Evolutionary conservation across 2,888 invertebrate species (phyloP).

Genomic region (Flexamia atlantica): DNA sequence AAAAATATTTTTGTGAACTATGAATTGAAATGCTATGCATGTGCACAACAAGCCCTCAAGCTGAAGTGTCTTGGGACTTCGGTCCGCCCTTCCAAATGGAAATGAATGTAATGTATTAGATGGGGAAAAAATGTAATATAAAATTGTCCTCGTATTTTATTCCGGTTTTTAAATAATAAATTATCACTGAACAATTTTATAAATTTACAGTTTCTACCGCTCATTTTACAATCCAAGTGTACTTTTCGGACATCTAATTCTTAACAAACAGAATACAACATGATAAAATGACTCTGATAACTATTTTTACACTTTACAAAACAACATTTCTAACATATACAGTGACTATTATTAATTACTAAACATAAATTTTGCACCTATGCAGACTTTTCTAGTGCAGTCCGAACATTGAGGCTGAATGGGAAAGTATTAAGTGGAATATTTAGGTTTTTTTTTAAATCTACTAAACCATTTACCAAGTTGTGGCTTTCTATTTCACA

Average conservation of each 20-base stretch:
- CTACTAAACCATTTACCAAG: not conserved
- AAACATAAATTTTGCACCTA: slow-evolving; percentile 11
- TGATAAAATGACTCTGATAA: slow-evolving; percentile 1
- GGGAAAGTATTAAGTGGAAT: not conserved
- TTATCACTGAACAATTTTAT: slow-evolving; percentile 54
- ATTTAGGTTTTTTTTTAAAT: not conserved
- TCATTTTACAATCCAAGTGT: slow-evolving; percentile 1
- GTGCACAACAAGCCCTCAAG: too few species aligned
- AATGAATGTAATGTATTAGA: too few species aligned
- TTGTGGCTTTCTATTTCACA: not conserved
- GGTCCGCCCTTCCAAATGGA: too few species aligned
- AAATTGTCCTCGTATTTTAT: too few species aligned
- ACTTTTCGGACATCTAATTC: not conserved
- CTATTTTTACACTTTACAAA: slow-evolving; percentile 43
- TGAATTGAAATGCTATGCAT: too few species aligned
- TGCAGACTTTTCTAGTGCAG: slow-evolving; percentile 10
- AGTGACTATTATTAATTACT: not conserved
- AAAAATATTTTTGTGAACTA: too few species aligned
- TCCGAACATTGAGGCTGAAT: slow-evolving; percentile 28
- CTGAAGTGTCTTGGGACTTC: too few species aligned
- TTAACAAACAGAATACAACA: slow-evolving; percentile 4
- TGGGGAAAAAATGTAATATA: too few species aligned
- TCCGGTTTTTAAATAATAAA: not conserved
- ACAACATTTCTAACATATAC: slow-evolving; percentile 10
- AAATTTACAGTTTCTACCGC: not conserved